A percentile compares a stretch with the other conserved stretches of the same genome.
Conservation (phyloP, 2,113 vertebrate genomes). For the Pyrgilauda ruficollis region DNA sequence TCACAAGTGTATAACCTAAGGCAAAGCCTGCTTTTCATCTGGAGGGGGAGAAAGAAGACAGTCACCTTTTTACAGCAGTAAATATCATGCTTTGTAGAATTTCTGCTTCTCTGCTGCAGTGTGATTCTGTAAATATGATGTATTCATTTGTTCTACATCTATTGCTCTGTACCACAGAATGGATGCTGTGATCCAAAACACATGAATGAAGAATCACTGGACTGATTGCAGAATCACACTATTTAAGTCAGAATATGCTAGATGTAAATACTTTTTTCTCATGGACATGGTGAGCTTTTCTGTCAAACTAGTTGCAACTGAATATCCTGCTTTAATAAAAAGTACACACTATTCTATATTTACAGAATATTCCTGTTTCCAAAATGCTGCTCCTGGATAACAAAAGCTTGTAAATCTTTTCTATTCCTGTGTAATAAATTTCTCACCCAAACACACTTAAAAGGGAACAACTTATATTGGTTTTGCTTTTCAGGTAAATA, state of each 20-base stretch:
- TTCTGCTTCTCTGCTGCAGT: background rate
- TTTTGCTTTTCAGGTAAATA: background rate
- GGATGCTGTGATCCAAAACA: background rate
- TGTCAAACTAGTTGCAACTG: background rate
- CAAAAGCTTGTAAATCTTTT: constrained; percentile 44
- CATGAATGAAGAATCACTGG: background rate
- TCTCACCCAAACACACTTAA: background rate
- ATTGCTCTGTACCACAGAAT: background rate
- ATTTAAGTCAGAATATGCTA: background rate
- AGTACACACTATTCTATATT: background rate
- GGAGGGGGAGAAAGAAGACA: background rate
- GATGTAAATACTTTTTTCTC: background rate
- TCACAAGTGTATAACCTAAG: background rate
- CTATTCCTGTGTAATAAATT: constrained; percentile 1
- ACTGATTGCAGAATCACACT: background rate
- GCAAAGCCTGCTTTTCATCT: background rate
- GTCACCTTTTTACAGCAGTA: background rate
- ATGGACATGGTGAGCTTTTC: background rate
- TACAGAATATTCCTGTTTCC: constrained; percentile 31
- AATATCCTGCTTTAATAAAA: background rate
- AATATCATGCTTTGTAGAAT: background rate
- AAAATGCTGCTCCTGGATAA: constrained; percentile 18
- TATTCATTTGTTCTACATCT: background rate
- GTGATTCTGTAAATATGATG: background rate
- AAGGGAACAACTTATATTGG: background rate